Conservation (phyloP, 1,140 invertebrate genomes). For the Leptinotarsa undecemlineata region DNA sequence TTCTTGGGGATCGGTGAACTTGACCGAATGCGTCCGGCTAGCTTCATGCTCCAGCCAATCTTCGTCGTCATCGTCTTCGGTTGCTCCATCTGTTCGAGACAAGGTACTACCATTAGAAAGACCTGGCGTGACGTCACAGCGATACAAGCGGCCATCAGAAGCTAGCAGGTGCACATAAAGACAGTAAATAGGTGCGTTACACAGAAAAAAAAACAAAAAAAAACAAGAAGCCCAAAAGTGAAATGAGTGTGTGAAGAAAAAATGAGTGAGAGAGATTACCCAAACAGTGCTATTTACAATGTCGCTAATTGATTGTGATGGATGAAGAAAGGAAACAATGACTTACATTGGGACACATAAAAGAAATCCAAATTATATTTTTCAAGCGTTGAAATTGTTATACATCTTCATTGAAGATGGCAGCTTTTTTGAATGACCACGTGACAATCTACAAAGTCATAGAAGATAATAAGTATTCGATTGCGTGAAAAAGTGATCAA, state of each 20-base stretch:
- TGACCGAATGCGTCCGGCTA: constrained; percentile 82
- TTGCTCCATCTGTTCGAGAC: constrained; percentile 43
- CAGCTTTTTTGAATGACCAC: too few relatives aligned
- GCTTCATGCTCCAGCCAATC: constrained; percentile 80
- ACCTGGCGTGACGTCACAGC: constrained; percentile 51
- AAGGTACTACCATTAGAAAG: constrained; percentile 52
- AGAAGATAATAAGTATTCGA: too few relatives aligned
- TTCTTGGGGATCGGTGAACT: constrained; percentile 82
- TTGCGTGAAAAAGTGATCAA: too few relatives aligned
- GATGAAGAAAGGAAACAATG: too few relatives aligned
- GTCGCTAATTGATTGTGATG: too few relatives aligned
- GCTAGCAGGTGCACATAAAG: constrained; percentile 41
- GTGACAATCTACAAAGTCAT: too few relatives aligned
- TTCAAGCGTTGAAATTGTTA: too few relatives aligned
- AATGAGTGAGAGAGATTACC: not conserved
- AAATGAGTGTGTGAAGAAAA: not conserved
- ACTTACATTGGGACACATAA: too few relatives aligned
- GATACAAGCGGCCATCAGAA: constrained; percentile 55
- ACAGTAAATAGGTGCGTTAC: constrained; percentile 39
- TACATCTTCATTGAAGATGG: too few relatives aligned
- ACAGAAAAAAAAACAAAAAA: constrained; percentile 20
- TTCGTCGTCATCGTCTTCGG: constrained; percentile 68
- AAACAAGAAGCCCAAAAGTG: not conserved
- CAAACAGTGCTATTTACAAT: not conserved
- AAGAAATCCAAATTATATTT: too few relatives aligned